Evolutionary conservation across 2,113 vertebrate genomes (phyloP), one percentile per base, ranked within the genome.

Genomic region (Baryphthengus martii): DNA sequence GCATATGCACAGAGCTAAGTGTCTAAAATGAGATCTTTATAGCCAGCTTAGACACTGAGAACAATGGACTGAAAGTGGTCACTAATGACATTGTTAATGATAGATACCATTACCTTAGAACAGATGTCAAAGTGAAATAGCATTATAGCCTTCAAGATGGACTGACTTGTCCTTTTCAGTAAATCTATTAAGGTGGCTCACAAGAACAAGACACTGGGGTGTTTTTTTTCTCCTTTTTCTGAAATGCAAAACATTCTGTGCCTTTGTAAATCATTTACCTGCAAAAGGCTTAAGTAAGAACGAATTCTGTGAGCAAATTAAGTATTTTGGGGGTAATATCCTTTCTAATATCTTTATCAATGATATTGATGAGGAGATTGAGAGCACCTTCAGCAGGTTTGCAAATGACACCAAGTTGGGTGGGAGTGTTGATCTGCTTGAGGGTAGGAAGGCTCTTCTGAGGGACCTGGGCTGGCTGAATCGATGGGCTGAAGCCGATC

Each of bases 21-120:
- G 96, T 97, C 93, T 96, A 90, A 97, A 95, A 93, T 73, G 75
- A 92, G 93, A 94, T 95, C 95, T 95, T 90, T 93, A 96, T 76
- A 94, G 93, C 89, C 79, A 81, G 88, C 91, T 96, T 82, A 89
- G 94, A 81, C 95, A 91, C 93, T 70, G 90, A 95, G 95, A 95
- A 89, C 93, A 92, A 89, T 96, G 90, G 76, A 92, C 96, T 84
- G 85, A 91, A 96, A 98, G 96, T 97, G 95, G 97, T 91, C 96
- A 74, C 95, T 97, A 97, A 98, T 96, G 97, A 97, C 93, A 95
- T 97, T 95, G 95, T 95, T 97, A 97, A 97, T 98, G 97, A 97
- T 97, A 93, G 95, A 97, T 97, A 94, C 95, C 91, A 97, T 97
- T 97, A 96, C 97, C 92, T 97, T 90, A 62, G 91, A 97, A 91